Percentiles rank a stretch among this genome's conserved stretches.
phyloP scores from a whole-genome alignment of 1,140 invertebrate species.

The Globodera ellingtonae region DNA sequence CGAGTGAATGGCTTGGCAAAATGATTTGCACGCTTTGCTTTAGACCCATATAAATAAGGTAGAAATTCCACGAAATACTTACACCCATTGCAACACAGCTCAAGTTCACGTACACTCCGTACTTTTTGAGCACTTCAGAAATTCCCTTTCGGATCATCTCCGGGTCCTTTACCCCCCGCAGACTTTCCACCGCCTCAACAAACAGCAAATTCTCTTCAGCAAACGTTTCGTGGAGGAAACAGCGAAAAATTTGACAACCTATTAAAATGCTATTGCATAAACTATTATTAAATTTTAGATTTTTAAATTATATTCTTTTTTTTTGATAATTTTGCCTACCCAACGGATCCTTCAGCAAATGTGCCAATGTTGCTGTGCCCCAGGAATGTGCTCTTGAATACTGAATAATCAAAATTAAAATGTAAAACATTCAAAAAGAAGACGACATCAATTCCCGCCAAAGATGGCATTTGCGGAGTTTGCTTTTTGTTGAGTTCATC shows the following conservation, averaged over 20 bases:
- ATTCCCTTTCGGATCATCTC: slow-evolving; percentile 47
- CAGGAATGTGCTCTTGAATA: slow-evolving; percentile 60
- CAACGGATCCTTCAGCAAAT: slow-evolving; percentile 56
- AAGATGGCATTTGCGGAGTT: neutral
- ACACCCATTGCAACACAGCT: slow-evolving; percentile 53
- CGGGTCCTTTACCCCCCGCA: slow-evolving; percentile 52
- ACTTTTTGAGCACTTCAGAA: slow-evolving; percentile 51
- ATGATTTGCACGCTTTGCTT: no score
- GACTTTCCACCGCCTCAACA: slow-evolving; percentile 53
- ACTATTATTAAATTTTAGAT: no score
- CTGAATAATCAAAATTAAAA: slow-evolving; percentile 42
- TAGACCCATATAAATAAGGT: neutral
- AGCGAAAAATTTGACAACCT: slow-evolving; percentile 56
- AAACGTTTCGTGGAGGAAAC: slow-evolving; percentile 54
- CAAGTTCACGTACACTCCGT: slow-evolving; percentile 51
- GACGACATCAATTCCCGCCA: neutral
- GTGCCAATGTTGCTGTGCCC: slow-evolving; percentile 51
- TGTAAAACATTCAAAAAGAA: neutral
- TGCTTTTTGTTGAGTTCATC: neutral
- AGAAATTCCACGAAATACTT: slow-evolving; percentile 21
- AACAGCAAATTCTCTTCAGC: slow-evolving; percentile 60
- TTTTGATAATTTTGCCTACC: slow-evolving; percentile 31
- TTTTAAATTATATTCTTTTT: neutral
- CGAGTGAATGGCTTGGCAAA: no score
- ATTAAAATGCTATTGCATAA: neutral